Percentiles rank a stretch among this genome's conserved stretches.
Evolutionary conservation across 2,797 vertebrate species (phyloP).

Genomic region (Pseudochaenichthys georgianus): DNA sequence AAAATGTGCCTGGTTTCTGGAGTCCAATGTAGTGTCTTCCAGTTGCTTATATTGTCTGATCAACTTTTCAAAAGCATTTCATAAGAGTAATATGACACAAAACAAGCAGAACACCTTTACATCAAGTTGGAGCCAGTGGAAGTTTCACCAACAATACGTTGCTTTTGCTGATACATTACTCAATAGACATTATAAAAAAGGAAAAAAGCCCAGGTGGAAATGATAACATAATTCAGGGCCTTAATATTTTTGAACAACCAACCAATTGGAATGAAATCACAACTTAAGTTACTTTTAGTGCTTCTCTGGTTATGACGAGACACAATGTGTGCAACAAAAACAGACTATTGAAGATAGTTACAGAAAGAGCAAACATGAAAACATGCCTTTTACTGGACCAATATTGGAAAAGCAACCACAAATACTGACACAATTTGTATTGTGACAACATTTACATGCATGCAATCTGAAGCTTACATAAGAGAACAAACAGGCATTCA

Average conservation of each 20-base stretch:
- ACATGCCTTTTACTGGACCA: not conserved
- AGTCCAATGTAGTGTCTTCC: too few species aligned
- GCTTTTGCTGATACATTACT: not conserved
- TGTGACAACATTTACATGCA: conserved; percentile 3
- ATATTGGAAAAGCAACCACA: not conserved
- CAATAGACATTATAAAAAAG: not conserved
- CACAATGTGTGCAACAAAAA: conserved; percentile 13
- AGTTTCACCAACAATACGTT: not conserved
- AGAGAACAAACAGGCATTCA: conserved; percentile 1
- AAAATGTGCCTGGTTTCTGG: not conserved
- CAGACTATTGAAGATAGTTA: not conserved
- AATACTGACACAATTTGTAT: not conserved
- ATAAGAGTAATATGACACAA: not conserved
- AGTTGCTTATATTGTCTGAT: too few species aligned
- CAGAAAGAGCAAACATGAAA: not conserved
- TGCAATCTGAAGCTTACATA: not conserved
- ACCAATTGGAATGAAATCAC: not conserved
- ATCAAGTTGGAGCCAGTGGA: not conserved
- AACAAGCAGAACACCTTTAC: not conserved
- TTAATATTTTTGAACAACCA: not conserved
- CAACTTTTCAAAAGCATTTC: not conserved
- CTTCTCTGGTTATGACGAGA: conserved; percentile 6
- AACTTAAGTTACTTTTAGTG: not conserved
- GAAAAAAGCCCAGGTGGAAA: not conserved
- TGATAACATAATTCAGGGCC: not conserved